Evolutionary conservation across 2,797 vertebrate genomes (phyloP), one percentile per base, ranked within the genome.

Genomic region (Helicolenus hilgendorfi): DNA sequence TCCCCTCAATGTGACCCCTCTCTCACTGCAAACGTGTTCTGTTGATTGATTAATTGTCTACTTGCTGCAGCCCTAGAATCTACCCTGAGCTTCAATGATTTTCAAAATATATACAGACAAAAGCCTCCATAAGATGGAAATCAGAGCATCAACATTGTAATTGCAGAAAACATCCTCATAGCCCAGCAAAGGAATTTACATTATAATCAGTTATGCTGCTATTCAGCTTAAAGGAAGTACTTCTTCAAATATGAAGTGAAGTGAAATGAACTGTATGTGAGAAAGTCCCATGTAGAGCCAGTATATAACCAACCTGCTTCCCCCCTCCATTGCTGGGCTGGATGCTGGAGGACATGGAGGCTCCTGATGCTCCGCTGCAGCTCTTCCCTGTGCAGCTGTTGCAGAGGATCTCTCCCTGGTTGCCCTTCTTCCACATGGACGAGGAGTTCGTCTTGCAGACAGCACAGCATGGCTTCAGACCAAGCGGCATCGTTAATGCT

Each of bases 351-450:
- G 98, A 97, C 33, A 97, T 84, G 65, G 98, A 96, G 24, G 97
- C 95, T 88, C 97, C 97, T 3, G 96, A 60, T 1, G 86, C 53
- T 38, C 96, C 97, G 2, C 91, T 86, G 79, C 59, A 93, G 89
- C 85, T 97, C 88, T 97, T 98, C 15, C 98, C 98, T 0, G 98
- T 98, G 96, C 99, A 99, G 96, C 97, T 98, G 92, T 99, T 98
- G 86, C 99, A 99, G 11, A 99, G 96, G 85, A 99, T 99, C 83
- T 99, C 99, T 27, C 99, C 99, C 88, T 98, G 98, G 20, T 93
- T 97, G 31, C 98, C 98, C 53, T 99, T 99, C 96, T 98, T 99
- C 99, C 99, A 99, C 99, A 99, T 99, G 24, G 99, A 99, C 1
- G 99, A 99, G 2, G 98, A 98, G 72, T 97, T 99, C 77, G 98